phyloP scores from a whole-genome alignment of 2,797 vertebrate species.

The Otolemur crassicaudatus region DNA sequence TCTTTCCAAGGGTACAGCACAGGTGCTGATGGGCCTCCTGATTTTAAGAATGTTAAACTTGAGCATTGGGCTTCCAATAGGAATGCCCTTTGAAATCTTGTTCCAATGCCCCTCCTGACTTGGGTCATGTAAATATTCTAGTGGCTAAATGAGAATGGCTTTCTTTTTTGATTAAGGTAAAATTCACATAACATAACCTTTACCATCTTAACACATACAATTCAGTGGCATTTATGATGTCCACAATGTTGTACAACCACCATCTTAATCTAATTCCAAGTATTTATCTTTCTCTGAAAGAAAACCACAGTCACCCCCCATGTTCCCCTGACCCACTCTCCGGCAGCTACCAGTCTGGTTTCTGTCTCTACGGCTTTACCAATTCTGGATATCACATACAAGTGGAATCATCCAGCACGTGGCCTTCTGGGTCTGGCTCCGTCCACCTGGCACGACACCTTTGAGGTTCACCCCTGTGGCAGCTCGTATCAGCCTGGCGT shows the following conservation, averaged over 20 bases:
- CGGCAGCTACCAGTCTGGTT: not conserved
- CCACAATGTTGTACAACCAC: not conserved
- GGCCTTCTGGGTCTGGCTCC: not conserved
- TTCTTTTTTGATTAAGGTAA: not conserved
- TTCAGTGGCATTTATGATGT: not conserved
- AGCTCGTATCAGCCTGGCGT: accelerated
- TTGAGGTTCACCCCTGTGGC: accelerated
- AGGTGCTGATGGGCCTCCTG: not conserved
- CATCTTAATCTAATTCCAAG: not conserved
- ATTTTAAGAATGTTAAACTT: not conserved
- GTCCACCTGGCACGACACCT: not conserved
- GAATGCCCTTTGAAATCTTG: not conserved
- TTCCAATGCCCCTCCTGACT: not conserved
- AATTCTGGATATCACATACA: not conserved
- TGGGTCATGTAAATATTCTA: not conserved
- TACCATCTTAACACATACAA: not conserved
- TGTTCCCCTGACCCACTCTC: accelerated
- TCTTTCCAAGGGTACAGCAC: not conserved
- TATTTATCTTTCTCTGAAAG: not conserved
- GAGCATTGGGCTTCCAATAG: too few relatives aligned
- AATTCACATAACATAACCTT: not conserved
- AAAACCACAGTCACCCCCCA: not conserved
- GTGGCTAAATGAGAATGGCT: not conserved
- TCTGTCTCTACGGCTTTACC: not conserved
- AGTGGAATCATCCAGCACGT: accelerated